A percentile compares a stretch with the other conserved stretches of the same genome.
These are phyloP conservation scores for Mimachlamys varia DNA, from an alignment of 2,888 invertebrate species.

Conservation along the genomic window DNA sequence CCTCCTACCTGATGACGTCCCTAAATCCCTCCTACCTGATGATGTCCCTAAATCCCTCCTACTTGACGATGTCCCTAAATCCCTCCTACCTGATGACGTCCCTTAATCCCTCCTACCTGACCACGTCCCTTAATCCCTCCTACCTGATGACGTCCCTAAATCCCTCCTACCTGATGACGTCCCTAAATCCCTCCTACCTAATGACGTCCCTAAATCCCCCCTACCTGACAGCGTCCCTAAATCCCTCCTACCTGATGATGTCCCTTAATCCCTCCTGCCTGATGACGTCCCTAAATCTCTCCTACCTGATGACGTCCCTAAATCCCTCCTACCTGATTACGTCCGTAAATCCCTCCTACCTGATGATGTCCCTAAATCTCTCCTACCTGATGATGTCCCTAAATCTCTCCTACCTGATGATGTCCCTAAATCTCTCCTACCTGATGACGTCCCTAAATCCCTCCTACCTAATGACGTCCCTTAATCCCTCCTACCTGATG, in stretches of 20 bases:
- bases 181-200: not conserved
- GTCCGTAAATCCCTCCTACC: not conserved
- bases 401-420: not conserved
- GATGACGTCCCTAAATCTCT: no score
- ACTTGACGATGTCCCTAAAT: no score
- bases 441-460: no score
- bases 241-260: not conserved
- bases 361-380: not conserved
- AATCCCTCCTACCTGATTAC: no score
- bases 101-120: no score
- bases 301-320: conserved; percentile 3
- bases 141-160: not conserved
- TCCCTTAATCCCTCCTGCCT: not conserved
- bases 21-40: not conserved
- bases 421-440: not conserved
- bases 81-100: not conserved
- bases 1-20: no score
- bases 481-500: no score
- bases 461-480: not conserved
- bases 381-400: no score
- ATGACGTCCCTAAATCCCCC: not conserved
- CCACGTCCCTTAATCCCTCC: not conserved
- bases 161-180: no score
- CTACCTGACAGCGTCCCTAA: no score
- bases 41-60: not conserved